These are phyloP conservation scores for Microcebus ravelobensis DNA, from an alignment of 2,113 vertebrate genomes.

Conservation along the genomic window DNA sequence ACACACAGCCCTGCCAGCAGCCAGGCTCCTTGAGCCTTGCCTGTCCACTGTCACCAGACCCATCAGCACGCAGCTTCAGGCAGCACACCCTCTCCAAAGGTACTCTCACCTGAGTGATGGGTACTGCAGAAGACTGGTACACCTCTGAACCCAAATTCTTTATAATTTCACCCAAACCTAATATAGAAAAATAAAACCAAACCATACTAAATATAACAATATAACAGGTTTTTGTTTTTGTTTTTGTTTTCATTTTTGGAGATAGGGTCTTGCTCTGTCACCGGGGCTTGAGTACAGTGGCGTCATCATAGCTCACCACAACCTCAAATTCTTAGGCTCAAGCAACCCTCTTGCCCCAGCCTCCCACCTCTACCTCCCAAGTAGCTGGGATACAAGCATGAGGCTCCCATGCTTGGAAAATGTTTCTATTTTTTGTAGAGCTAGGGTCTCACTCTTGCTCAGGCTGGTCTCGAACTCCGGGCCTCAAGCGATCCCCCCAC, in stretches of 20 bases:
- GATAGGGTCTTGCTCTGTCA: too few species aligned
- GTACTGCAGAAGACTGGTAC: background rate
- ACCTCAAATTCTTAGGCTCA: too few species aligned
- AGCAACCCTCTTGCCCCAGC: too few species aligned
- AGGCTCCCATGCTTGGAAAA: too few species aligned
- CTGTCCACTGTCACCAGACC: background rate
- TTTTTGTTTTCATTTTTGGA: background rate
- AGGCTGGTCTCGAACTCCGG: too few species aligned
- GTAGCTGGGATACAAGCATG: too few species aligned
- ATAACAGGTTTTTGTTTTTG: background rate
- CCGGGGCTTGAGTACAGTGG: too few species aligned
- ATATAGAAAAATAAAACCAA: slow-evolving; percentile 43
- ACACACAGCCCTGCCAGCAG: background rate
- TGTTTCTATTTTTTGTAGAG: too few species aligned
- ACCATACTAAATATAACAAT: background rate
- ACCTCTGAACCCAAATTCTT: background rate
- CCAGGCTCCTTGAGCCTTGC: background rate
- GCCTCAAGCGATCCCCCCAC: too few species aligned
- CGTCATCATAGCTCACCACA: too few species aligned
- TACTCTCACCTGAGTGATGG: background rate
- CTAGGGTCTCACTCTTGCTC: too few species aligned
- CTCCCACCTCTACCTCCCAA: too few species aligned
- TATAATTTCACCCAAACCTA: background rate
- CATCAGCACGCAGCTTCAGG: background rate
- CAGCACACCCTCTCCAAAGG: background rate